Percentiles rank a stretch among this genome's conserved stretches.
Evolutionary conservation across 1,140 invertebrate genomes (phyloP).

Genomic region (Whitmania pigra): DNA sequence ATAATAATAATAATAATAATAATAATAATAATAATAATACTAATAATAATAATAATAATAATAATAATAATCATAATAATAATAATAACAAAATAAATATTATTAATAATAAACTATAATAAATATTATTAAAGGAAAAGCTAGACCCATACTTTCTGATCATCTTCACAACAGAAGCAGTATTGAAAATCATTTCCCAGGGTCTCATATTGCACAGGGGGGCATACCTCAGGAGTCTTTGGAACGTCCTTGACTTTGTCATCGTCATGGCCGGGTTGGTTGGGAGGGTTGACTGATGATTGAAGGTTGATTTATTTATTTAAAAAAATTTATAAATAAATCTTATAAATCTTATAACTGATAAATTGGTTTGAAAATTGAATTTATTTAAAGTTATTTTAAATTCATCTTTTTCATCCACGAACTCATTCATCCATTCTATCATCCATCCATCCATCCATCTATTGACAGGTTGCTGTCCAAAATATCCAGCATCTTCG

Average conservation of each 20-base stretch:
- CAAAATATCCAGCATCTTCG: background rate
- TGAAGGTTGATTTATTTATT: background rate
- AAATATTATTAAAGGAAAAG: conserved; percentile 6
- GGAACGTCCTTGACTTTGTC: conserved; percentile 23
- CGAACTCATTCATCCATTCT: too few relatives aligned
- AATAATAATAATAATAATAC: too few relatives aligned
- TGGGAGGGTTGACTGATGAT: background rate
- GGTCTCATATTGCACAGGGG: conserved; percentile 19
- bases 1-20: too few relatives aligned
- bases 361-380: too few relatives aligned
- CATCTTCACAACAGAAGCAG: conserved; percentile 19
- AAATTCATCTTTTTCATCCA: too few relatives aligned
- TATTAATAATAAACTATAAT: conserved; percentile 29
- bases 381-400: too few relatives aligned
- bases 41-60: background rate
- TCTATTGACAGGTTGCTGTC: conserved; percentile 13
- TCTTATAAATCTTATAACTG: too few relatives aligned
- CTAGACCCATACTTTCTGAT: conserved; percentile 20
- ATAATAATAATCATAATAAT: background rate
- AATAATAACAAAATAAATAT: background rate
- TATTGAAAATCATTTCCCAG: conserved; percentile 19
- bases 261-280: conserved; percentile 21
- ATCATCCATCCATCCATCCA: too few relatives aligned
- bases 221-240: conserved; percentile 19
- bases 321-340: background rate